phyloP scores from a whole-genome alignment of 1,140 invertebrate genomes.

The Adoxophyes honmai region DNA sequence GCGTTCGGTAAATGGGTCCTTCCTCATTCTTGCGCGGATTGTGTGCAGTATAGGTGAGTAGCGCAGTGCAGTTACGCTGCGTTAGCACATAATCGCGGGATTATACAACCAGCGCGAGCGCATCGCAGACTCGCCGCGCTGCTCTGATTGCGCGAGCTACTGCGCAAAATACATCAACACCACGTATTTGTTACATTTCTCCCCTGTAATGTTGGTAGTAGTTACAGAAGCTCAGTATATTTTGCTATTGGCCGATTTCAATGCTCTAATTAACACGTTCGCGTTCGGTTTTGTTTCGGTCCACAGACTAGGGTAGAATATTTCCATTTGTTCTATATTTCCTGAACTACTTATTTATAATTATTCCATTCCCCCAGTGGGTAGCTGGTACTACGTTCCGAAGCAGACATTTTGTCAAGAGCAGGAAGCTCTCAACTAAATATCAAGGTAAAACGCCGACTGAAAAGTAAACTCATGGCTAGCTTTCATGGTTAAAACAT shows the following conservation, averaged over 20 bases:
- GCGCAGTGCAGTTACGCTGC: constrained; percentile 34
- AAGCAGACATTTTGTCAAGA: constrained; percentile 41
- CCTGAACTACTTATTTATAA: constrained; percentile 12
- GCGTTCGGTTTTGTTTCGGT: constrained; percentile 41
- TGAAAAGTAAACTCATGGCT: constrained; percentile 17
- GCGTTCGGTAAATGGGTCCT: constrained; percentile 39
- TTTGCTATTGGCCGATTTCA: constrained; percentile 46
- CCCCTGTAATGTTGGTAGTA: constrained; percentile 29
- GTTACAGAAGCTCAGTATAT: constrained; percentile 36
- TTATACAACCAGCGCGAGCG: constrained; percentile 56
- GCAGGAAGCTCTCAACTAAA: constrained; percentile 63
- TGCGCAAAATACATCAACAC: constrained; percentile 26
- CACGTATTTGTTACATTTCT: constrained; percentile 24
- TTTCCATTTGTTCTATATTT: constrained; percentile 22
- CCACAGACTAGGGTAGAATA: constrained; percentile 21
- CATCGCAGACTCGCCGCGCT: constrained; percentile 39
- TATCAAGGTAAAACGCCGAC: constrained; percentile 58
- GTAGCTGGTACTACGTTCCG: constrained; percentile 20
- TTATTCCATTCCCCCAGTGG: constrained; percentile 15
- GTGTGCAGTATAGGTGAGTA: constrained; percentile 50
- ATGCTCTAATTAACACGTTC: constrained; percentile 47
- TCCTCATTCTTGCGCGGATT: constrained; percentile 57
- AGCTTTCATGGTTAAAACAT: constrained; percentile 2
- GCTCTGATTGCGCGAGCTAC: constrained; percentile 53
- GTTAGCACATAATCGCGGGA: constrained; percentile 36